A percentile compares a stretch with the other conserved stretches of the same genome.
Conservation (phyloP, 2,797 vertebrate species). For the Galago senegalensis region DNA sequence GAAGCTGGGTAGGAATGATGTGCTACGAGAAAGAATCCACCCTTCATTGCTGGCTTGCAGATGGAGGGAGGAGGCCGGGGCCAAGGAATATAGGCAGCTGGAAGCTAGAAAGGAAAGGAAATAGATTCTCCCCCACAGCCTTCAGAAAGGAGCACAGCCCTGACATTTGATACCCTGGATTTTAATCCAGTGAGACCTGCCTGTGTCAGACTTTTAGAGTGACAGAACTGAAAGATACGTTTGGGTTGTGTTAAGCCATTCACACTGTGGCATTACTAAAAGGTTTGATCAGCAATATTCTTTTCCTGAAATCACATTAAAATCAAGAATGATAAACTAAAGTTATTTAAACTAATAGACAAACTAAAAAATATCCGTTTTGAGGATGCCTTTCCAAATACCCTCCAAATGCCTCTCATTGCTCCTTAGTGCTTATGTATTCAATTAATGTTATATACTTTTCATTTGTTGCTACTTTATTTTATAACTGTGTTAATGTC, state of each 20-base stretch:
- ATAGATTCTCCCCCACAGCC: not conserved
- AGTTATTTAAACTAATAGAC: not conserved
- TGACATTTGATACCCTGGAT: not conserved
- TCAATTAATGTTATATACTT: not conserved
- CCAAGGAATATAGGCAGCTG: not conserved
- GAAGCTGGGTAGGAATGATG: not conserved
- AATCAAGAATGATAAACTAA: slow-evolving; percentile 56
- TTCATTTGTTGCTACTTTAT: slow-evolving; percentile 10
- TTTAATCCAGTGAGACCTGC: not conserved
- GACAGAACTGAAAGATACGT: not conserved
- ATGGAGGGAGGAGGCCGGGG: not conserved
- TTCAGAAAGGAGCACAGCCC: not conserved
- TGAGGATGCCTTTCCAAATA: not conserved
- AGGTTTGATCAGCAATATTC: not conserved
- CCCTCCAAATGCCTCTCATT: not conserved
- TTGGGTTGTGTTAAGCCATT: not conserved
- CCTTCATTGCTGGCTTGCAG: not conserved
- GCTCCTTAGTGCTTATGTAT: not conserved
- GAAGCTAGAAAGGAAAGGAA: not conserved
- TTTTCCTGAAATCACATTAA: slow-evolving; percentile 26
- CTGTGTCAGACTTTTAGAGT: not conserved
- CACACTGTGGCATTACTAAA: not conserved
- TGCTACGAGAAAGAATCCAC: not conserved
- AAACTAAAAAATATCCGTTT: not conserved
- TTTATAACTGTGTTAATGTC: slow-evolving; percentile 48